phyloP scores from a whole-genome alignment of 2,888 invertebrate genomes.

The Herminia tarsipennalis region DNA sequence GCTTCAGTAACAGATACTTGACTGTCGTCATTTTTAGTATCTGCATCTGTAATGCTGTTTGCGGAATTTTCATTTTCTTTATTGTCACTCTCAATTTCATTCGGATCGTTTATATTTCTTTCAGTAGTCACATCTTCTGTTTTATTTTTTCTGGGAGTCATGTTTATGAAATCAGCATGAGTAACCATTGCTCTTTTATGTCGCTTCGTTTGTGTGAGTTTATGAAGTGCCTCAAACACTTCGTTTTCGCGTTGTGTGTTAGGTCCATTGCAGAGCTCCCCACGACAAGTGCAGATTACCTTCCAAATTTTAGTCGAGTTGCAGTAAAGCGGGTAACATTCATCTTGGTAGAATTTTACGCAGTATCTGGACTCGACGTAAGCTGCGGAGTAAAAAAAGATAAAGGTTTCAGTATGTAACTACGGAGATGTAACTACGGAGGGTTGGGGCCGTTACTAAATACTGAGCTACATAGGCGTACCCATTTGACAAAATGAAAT shows the following conservation, averaged over 20 bases:
- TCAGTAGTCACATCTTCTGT: conserved; percentile 28
- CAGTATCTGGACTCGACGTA: conserved; percentile 74
- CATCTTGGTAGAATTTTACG: conserved; percentile 77
- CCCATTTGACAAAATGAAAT: too few relatives aligned
- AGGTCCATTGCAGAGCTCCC: conserved; percentile 76
- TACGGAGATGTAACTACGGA: too few relatives aligned
- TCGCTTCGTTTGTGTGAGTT: conserved; percentile 43
- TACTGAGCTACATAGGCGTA: too few relatives aligned
- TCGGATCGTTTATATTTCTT: conserved; percentile 13
- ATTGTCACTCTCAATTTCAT: conserved; percentile 9
- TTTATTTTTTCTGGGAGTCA: conserved; percentile 25
- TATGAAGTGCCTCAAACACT: conserved; percentile 63
- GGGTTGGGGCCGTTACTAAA: too few relatives aligned
- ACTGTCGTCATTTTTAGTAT: not conserved
- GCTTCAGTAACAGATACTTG: not conserved
- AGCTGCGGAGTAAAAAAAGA: conserved; percentile 56
- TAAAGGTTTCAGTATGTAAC: not conserved
- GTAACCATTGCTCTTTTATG: conserved; percentile 43
- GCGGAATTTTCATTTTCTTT: conserved; percentile 2
- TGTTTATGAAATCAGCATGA: conserved; percentile 30
- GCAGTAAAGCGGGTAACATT: conserved; percentile 75
- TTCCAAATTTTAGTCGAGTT: conserved; percentile 74
- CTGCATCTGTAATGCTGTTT: conserved; percentile 3
- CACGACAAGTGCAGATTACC: conserved; percentile 76
- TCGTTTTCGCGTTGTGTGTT: conserved; percentile 66